These are phyloP conservation scores for Paramisgurnus dabryanus DNA, from an alignment of 2,113 vertebrate species.

Conservation along the genomic window DNA sequence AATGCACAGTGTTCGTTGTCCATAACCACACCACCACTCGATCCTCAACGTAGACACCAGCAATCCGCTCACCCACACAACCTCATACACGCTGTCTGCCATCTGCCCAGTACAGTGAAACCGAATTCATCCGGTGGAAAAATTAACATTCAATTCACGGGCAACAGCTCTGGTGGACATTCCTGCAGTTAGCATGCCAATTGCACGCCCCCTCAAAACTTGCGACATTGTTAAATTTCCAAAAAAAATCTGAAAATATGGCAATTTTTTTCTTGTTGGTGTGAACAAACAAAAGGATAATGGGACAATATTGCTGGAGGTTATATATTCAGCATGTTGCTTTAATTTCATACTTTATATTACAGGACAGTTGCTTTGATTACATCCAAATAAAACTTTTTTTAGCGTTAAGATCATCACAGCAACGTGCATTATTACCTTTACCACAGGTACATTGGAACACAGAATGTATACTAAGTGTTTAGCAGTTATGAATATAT, in stretches of 20 bases:
- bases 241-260: neutral
- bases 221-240: slow-evolving; percentile 19
- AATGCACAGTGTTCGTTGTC: too few relatives aligned
- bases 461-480: neutral
- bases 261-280: slow-evolving; percentile 58
- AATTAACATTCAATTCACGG: too few relatives aligned
- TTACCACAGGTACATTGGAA: neutral
- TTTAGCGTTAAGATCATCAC: slow-evolving; percentile 19
- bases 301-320: slow-evolving; percentile 51
- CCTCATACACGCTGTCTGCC: too few relatives aligned
- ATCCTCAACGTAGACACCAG: too few relatives aligned
- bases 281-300: slow-evolving; percentile 69
- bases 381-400: slow-evolving; percentile 12
- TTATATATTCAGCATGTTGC: slow-evolving; percentile 9
- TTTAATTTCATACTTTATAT: slow-evolving; percentile 17
- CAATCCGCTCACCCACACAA: too few relatives aligned
- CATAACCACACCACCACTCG: too few relatives aligned
- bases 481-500: neutral
- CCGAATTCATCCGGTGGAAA: too few relatives aligned
- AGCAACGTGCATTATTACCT: neutral
- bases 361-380: slow-evolving; percentile 14
- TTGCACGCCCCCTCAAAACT: too few relatives aligned
- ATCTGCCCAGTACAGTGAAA: too few relatives aligned
- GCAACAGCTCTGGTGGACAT: too few relatives aligned
- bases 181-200: too few relatives aligned